Evolutionary conservation across 2,888 invertebrate genomes (phyloP).

Genomic region (Campoplex nolae): DNA sequence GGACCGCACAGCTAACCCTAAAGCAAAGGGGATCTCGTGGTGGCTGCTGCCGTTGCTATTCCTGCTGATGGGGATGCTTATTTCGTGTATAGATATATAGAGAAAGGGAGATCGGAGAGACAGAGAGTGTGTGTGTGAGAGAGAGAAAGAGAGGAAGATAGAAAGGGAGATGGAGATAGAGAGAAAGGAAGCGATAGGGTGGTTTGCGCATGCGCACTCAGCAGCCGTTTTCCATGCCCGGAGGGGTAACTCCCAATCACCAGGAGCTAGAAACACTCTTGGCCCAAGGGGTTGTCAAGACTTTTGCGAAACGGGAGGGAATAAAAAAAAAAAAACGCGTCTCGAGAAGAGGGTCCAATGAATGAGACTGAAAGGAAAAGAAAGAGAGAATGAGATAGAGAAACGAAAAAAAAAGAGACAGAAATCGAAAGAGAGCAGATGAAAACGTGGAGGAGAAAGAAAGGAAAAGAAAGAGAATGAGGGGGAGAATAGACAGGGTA

Average conservation of each 20-base stretch:
- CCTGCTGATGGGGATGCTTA: constrained; percentile 59
- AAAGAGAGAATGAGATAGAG: neutral
- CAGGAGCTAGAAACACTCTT: constrained; percentile 82
- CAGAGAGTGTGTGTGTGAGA: constrained; percentile 24
- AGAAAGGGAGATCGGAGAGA: neutral
- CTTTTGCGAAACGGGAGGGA: constrained; percentile 69
- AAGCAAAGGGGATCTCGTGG: constrained; percentile 80
- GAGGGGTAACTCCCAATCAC: constrained; percentile 84
- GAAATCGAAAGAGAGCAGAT: neutral
- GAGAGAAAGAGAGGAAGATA: constrained; percentile 6
- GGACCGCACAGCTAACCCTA: constrained; percentile 84
- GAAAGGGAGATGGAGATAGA: constrained; percentile 26
- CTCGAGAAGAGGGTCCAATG: constrained; percentile 6
- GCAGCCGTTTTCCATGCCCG: constrained; percentile 77
- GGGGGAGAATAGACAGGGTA: neutral
- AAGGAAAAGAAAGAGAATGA: neutral
- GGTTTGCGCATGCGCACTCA: constrained; percentile 79
- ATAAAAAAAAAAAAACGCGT: constrained; percentile 58
- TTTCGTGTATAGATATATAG: neutral
- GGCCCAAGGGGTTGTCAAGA: constrained; percentile 75
- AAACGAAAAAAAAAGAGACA: neutral
- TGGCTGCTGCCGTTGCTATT: constrained; percentile 56
- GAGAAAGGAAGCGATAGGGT: constrained; percentile 32
- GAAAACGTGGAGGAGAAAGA: constrained; percentile 8
- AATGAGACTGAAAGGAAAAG: constrained; percentile 13